Evolutionary conservation across 2,113 vertebrate species (phyloP).

Genomic region (Sylvilagus bachmani): DNA sequence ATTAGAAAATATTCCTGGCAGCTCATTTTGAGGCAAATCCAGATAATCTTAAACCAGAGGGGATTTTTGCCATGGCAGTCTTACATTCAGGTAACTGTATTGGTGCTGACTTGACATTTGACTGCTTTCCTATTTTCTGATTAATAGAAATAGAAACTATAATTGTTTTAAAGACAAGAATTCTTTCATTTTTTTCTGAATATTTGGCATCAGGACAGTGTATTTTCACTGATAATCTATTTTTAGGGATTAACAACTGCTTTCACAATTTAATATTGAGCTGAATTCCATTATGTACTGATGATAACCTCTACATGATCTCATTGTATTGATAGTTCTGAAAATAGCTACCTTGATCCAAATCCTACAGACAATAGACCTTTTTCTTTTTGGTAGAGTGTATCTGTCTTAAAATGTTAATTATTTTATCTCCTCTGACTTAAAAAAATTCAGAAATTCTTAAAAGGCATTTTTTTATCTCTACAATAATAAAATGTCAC

Average conservation of each 20-base stretch:
- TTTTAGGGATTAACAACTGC: slow-evolving; percentile 52
- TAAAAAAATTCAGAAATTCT: slow-evolving; percentile 47
- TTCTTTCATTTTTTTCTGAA: not conserved
- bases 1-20: not conserved
- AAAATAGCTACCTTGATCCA: not conserved
- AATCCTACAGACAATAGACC: not conserved
- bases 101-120: not conserved
- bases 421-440: slow-evolving; percentile 45
- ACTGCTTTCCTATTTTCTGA: slow-evolving; percentile 22
- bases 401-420: not conserved
- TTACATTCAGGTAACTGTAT: not conserved
- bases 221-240: slow-evolving; percentile 16
- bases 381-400: not conserved
- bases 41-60: slow-evolving; percentile 7
- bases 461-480: not conserved
- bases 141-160: slow-evolving; percentile 22
- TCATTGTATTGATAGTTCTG: slow-evolving; percentile 61
- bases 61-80: slow-evolving; percentile 4
- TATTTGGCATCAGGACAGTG: not conserved
- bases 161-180: slow-evolving; percentile 15
- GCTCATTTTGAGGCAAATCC: slow-evolving; percentile 2
- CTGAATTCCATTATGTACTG: slow-evolving; percentile 24
- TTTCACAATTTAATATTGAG: slow-evolving; percentile 27
- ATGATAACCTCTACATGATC: slow-evolving; percentile 37
- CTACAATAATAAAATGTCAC: not conserved